These are phyloP conservation scores for Orius insidiosus DNA, from an alignment of 1,140 invertebrate genomes.

Conservation along the genomic window DNA sequence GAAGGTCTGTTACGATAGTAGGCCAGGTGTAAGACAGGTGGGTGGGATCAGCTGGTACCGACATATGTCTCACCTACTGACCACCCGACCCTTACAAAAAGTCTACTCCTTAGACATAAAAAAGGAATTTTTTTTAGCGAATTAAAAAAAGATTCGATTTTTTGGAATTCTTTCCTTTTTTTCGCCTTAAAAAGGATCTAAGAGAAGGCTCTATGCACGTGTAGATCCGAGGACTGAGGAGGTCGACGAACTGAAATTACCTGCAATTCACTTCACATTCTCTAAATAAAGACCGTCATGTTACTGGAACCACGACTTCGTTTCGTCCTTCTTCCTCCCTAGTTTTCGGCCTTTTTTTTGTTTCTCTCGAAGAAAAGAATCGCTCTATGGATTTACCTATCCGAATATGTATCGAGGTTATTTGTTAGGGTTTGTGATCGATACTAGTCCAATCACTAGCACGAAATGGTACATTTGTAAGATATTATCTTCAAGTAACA, in stretches of 20 bases:
- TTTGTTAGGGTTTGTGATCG: not conserved
- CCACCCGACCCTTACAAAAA: too few species aligned
- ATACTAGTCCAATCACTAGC: slow-evolving; percentile 7
- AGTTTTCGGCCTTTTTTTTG: too few species aligned
- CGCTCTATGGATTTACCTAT: slow-evolving; percentile 1
- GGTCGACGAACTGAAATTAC: slow-evolving; percentile 8
- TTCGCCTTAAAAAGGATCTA: not conserved
- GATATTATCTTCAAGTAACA: slow-evolving; percentile 4
- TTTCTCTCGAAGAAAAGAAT: not conserved
- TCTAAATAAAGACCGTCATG: slow-evolving; percentile 6
- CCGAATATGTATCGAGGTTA: slow-evolving; percentile 3
- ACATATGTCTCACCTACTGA: too few species aligned
- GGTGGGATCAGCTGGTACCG: too few species aligned
- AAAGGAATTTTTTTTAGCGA: too few species aligned
- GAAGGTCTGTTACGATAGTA: too few species aligned
- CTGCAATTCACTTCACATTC: slow-evolving; percentile 4
- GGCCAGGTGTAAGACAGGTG: too few species aligned
- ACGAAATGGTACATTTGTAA: slow-evolving; percentile 7
- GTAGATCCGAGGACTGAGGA: not conserved
- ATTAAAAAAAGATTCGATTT: too few species aligned
- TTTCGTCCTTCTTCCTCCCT: too few species aligned
- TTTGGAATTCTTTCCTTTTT: too few species aligned
- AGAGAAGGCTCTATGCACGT: slow-evolving; percentile 1
- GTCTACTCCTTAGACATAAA: too few species aligned
- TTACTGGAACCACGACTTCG: not conserved